Evolutionary conservation across 53 echinoderm and acorn worm species (phyloP), one percentile per base, ranked within the genome.

Genomic region (Hippasteria phrygiana): DNA sequence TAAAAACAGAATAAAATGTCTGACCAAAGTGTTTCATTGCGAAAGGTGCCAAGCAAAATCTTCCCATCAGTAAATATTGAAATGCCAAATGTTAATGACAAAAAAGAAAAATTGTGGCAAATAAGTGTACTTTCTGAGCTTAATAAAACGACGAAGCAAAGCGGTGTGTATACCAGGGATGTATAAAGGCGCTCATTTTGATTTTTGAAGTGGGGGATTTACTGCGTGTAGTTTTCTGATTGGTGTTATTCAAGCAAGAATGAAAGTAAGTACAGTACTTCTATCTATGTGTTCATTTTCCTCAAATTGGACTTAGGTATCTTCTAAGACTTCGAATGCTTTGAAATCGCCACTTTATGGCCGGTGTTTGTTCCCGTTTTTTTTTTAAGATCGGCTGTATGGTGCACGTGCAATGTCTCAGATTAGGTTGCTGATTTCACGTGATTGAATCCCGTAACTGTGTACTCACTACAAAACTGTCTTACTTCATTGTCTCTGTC

Each of bases 1-100:
- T 77, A 33, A 20, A 18, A 77, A 55, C 11, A 55, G 34, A 48
- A 18, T 42, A 67, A 67, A 7, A 6, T 67, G 27, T 43, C 28
- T 41, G 80, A 80, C 80, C 80, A 80, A 80, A 78, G 78, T 80
- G 62, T 80, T 59, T 24, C 27, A 76, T 50, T 48, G 41, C 45
- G 22, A 80, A 62, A 40, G 31, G 27, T 9, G 39, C 5, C 59
- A 16, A 72, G 43, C 7, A 72, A 2, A n/a, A 20, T n/a, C 24
- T 8, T 9, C 72, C 72, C 42, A 34, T 72, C 1, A 39, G 72
- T 18, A 34, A 34, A 41, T 34, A 39, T 34, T 14, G 67, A 13
- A 66, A 66, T 66, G 67, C 42, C 22, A 72, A 72, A 34, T 72
- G 41, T 72, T 20, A 8, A 72, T 72, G 41, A 22, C 2, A 67